Base-by-base conservation (phyloP, 2,888 invertebrate species). In the Punctoribates punctum region DNA sequence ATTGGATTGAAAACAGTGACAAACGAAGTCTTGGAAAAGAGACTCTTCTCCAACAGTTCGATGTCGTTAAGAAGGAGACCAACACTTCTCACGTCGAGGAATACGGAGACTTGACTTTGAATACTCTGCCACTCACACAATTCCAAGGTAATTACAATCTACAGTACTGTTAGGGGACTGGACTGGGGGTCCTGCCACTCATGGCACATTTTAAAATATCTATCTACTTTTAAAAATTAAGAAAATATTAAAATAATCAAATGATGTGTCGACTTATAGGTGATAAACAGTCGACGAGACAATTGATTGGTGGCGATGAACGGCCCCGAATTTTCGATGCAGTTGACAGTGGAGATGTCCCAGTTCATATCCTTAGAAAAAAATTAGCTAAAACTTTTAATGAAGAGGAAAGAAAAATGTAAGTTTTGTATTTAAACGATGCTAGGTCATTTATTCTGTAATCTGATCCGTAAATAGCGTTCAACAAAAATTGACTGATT, bases 51-150 rank as follows among this genome's bases (percentile, higher is more conserved):
- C 82, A 84, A 73, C 88, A 88, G 81, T 88, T 83, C 81, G 79
- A 84, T 78, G 82, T 86, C 77, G 87, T 87, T 15, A 85, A 85
- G 80, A 81, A 83, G 57, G 84, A 86, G 80, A 88, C 88, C 8
- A 87, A 86, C 81, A 85, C 85, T n/a, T 87, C 87, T 75, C 87
- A 88, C 81, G 88, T 88, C 6, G 83, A 83, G 82, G 85, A 87
- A 80, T 88, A 84, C 82, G 88, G 88, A 73, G 86, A 88, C 80
- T 78, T 73, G 13, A 77, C 74, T 34, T 78, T 80, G 27, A 75
- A 51, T 3, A 74, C 75, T n/a, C 60, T 79, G 74, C 77, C 77
- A 74, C 78, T 80, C 1, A 77, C 77, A 42, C 79, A 81, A 74
- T 81, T 81, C 74, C 79, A 79, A 75, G 79, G 79, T 42, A 57